Conservation (phyloP, 2,797 vertebrate species). For the Trachurus trachurus region DNA sequence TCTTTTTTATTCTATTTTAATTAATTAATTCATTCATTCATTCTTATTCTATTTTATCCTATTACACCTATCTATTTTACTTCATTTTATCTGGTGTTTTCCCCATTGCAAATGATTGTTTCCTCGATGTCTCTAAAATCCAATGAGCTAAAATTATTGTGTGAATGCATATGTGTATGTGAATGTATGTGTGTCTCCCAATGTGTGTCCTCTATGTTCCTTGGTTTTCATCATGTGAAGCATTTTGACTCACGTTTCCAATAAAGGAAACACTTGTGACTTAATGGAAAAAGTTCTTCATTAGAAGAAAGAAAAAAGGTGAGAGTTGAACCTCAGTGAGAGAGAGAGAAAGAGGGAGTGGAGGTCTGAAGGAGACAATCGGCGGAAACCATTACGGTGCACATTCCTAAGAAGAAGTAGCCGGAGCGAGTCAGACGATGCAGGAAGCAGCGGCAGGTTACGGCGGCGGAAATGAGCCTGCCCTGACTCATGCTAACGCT, state of each 20-base stretch:
- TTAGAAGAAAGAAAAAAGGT: slow-evolving; percentile 30
- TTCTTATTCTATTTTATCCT: too few species aligned
- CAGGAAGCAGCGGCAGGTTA: slow-evolving; percentile 69
- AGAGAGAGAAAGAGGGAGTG: slow-evolving; percentile 24
- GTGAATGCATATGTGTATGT: too few species aligned
- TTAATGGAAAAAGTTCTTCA: slow-evolving; percentile 61
- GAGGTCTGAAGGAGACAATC: slow-evolving; percentile 75
- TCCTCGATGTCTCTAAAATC: too few species aligned
- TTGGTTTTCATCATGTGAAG: too few species aligned
- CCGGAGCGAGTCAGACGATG: slow-evolving; percentile 60
- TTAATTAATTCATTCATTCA: too few species aligned
- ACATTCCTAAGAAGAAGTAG: slow-evolving; percentile 75
- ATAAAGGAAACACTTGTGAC: slow-evolving; percentile 55
- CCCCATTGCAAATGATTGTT: too few species aligned
- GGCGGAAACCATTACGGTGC: slow-evolving; percentile 78
- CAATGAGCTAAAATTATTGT: too few species aligned
- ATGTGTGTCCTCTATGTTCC: too few species aligned
- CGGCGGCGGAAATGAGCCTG: slow-evolving; percentile 75
- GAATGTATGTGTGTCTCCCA: too few species aligned
- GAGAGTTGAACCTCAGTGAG: slow-evolving; percentile 49
- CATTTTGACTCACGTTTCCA: slow-evolving; percentile 18
- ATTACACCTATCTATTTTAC: too few species aligned
- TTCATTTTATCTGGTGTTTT: too few species aligned
- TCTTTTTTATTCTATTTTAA: too few species aligned
- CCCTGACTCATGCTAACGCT: slow-evolving; percentile 68